These are phyloP conservation scores for Mythimna ferrago DNA, from an alignment of 2,888 invertebrate genomes.

Conservation along the genomic window DNA sequence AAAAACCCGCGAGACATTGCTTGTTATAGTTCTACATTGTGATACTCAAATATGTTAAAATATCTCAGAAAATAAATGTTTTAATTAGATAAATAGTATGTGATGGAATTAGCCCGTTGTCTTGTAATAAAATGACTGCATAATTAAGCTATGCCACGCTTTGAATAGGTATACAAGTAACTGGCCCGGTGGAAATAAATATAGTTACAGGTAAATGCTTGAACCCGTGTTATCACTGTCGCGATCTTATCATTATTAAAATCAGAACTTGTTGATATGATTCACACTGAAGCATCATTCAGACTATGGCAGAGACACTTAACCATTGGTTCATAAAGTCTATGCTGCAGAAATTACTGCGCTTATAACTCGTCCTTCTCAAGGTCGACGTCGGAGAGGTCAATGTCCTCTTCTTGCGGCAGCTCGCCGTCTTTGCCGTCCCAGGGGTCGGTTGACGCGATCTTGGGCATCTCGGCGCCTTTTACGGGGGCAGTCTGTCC, in stretches of 20 bases:
- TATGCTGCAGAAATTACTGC: conserved; percentile 5
- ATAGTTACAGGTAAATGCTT: conserved; percentile 45
- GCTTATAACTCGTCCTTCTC: conserved; percentile 94
- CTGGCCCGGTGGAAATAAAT: conserved; percentile 31
- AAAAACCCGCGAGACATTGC: conserved; percentile 23
- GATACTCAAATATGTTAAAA: conserved; percentile 39
- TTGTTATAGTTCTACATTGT: conserved; percentile 39
- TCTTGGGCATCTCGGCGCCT: conserved; percentile 95
- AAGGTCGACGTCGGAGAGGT: conserved; percentile 96
- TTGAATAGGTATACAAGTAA: conserved; percentile 7
- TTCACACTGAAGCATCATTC: conserved; percentile 43
- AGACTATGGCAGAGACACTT: conserved; percentile 46
- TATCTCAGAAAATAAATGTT: conserved; percentile 46
- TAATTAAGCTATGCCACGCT: conserved; percentile 8
- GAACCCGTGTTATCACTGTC: conserved; percentile 29
- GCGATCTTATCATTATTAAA: conserved; percentile 20
- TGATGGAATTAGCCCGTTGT: conserved; percentile 37
- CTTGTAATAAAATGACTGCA: conserved; percentile 6
- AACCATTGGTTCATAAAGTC: conserved; percentile 43
- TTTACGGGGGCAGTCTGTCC: conserved; percentile 97
- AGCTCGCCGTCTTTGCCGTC: conserved; percentile 98
- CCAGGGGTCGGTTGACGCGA: conserved; percentile 94
- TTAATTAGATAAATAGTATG: conserved; percentile 16
- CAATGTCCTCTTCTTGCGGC: conserved; percentile 96
- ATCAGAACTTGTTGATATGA: conserved; percentile 51